Evolutionary conservation across 2,113 vertebrate genomes (phyloP), one percentile per base, ranked within the genome.

Genomic region (Recurvirostra avosetta): DNA sequence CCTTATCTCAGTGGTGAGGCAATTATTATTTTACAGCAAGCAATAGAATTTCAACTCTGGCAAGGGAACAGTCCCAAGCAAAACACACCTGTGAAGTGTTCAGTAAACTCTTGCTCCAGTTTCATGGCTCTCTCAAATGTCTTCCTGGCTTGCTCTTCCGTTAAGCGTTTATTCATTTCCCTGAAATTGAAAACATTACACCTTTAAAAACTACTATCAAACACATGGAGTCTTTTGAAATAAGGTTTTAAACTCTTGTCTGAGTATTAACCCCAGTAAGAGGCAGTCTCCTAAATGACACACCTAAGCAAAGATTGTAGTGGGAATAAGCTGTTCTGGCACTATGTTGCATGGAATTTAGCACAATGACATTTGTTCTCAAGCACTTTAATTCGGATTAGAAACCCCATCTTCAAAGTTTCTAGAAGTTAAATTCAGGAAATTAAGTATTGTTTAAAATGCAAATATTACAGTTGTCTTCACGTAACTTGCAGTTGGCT

Each of bases 81-180:
- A 92, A 72, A 96, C 98, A 95, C 20, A 99, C 99, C 99, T 98
- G 99, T 99, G 97, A 99, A 99, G 93, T 99, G 99, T 97, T 99
- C 99, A 18, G 99, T 99, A 96, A 99, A 99, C 95, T 99, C 99
- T 90, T 99, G 99, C 97, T 99, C 99, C 98, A 99, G 98, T 96
- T 99, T 99, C 97, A 98, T 98, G 73, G 99, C 99, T 98, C 99
- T 97, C 97, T 99, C 99, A 88, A 99, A 99, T 0, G 99, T 99
- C 97, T 99, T 99, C 97, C 97, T 98, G 87, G 99, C 99, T 97
- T 99, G 99, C 76, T 99, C 99, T 82, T 99, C 99, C 0, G 98
- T 99, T 94, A 99, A 98, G 41, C 99, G 99, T 94, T 99, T 99
- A 98, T 99, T 99, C 99, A 99, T 99, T 98, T 99, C 99, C 99